Evolutionary conservation across 1,140 invertebrate species (phyloP).

Genomic region (Lerema accius): DNA sequence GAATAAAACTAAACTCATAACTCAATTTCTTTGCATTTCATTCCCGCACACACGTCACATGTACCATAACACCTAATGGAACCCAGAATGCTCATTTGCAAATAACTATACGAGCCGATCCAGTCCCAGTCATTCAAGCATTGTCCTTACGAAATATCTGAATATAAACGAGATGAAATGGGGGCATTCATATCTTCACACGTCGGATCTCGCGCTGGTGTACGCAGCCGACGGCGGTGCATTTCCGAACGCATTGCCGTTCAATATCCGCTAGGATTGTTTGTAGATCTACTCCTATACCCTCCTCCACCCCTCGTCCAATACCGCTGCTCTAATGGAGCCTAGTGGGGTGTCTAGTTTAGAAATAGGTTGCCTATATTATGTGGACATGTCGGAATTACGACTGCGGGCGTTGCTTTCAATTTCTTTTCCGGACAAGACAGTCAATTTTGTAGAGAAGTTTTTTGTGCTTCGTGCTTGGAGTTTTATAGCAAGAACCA

Average conservation of each 20-base stretch:
- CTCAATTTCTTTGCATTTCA: too few species aligned
- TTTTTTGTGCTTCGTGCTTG: constrained; percentile 21
- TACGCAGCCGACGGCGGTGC: constrained; percentile 68
- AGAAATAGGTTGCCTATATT: constrained; percentile 62
- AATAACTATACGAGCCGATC: constrained; percentile 2
- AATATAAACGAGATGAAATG: constrained; percentile 68
- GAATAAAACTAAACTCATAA: too few species aligned
- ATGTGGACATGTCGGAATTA: constrained; percentile 37
- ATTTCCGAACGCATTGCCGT: constrained; percentile 79
- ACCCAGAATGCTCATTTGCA: constrained; percentile 10
- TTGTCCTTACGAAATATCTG: constrained; percentile 50
- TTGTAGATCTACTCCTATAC: constrained; percentile 56
- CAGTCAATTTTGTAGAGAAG: constrained; percentile 9
- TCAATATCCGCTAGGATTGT: constrained; percentile 79
- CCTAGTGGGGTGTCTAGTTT: constrained; percentile 64
- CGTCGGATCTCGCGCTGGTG: constrained; percentile 53
- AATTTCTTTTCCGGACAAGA: constrained; percentile 31
- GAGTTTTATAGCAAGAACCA: too few species aligned
- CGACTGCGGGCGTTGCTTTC: constrained; percentile 32
- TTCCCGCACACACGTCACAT: not conserved
- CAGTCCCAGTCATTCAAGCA: constrained; percentile 10
- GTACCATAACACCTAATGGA: not conserved
- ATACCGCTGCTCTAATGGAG: constrained; percentile 63
- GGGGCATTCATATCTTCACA: constrained; percentile 69
- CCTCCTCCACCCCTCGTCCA: constrained; percentile 27